Percentiles rank a stretch among this genome's conserved stretches.
Conservation (phyloP, 1,140 invertebrate species). For the Lepidurus arcticus region DNA sequence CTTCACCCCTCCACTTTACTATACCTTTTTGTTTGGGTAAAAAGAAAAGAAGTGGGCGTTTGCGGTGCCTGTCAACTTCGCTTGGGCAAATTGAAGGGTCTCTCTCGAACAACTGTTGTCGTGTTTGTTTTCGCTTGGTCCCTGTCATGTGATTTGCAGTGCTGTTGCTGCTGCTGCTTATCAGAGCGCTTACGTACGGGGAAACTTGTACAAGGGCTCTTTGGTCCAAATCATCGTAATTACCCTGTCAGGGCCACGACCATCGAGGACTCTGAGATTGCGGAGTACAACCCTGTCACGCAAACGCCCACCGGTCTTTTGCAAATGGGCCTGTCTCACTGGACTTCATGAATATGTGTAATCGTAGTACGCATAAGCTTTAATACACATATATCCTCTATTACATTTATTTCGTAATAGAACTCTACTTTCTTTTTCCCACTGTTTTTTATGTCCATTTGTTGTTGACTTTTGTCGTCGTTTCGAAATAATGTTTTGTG, state of each 20-base stretch:
- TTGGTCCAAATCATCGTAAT: constrained; percentile 18
- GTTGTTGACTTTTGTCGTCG: no score
- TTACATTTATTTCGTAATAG: neutral
- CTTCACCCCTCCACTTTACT: neutral
- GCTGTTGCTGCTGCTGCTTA: constrained; percentile 13
- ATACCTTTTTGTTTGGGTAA: neutral
- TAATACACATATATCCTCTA: neutral
- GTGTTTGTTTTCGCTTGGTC: neutral
- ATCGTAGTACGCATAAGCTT: neutral
- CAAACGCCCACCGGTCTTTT: constrained; percentile 10
- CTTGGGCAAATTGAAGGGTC: constrained; percentile 12
- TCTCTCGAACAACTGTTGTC: constrained; percentile 21
- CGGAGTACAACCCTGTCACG: constrained; percentile 13
- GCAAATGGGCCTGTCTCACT: neutral
- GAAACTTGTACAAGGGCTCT: constrained; percentile 15
- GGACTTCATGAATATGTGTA: neutral
- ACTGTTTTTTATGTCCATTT: no score
- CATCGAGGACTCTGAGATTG: constrained; percentile 17
- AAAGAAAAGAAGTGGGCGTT: constrained; percentile 14
- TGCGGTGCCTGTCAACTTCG: neutral
- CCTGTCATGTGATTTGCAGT: constrained; percentile 21
- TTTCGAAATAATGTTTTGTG: no score
- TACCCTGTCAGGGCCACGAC: constrained; percentile 9
- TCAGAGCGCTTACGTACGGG: neutral
- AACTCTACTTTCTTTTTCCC: no score